A percentile compares a stretch with the other conserved stretches of the same genome.
Evolutionary conservation across 1,140 invertebrate species (phyloP).

Genomic region (Nymphalis io): DNA sequence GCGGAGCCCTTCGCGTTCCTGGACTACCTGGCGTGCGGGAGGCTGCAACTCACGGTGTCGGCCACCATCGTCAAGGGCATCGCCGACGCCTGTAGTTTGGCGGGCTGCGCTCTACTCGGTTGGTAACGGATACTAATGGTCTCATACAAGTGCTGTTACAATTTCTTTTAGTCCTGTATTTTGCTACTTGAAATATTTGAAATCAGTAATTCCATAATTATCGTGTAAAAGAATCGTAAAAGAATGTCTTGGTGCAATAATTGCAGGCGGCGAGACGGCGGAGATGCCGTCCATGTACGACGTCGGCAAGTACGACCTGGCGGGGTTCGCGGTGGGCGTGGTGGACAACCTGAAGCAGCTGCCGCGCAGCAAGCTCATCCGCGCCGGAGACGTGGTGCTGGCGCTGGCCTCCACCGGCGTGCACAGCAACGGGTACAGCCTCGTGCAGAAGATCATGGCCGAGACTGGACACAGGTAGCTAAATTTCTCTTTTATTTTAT

Average conservation of each 20-base stretch:
- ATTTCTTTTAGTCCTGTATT: too few species aligned
- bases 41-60: conserved; percentile 89
- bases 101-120: conserved; percentile 95
- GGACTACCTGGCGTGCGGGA: conserved; percentile 97
- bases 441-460: conserved; percentile 87
- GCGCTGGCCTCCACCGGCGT: conserved; percentile 91
- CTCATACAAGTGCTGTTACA: too few species aligned
- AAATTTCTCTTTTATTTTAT: too few species aligned
- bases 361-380: conserved; percentile 84
- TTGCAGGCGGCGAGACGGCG: conserved; percentile 94
- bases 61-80: conserved; percentile 91
- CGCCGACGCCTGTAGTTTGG: conserved; percentile 90
- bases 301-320: conserved; percentile 92
- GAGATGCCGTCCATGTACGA: conserved; percentile 97
- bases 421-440: conserved; percentile 95
- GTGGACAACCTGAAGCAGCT: conserved; percentile 88
- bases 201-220: too few species aligned
- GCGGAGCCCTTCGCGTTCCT: conserved; percentile 97
- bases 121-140: conserved; percentile 37
- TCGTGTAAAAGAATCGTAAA: too few species aligned
- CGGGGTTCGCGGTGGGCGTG: conserved; percentile 95
- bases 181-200: too few species aligned
- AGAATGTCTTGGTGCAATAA: not conserved
- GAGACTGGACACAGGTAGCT: conserved; percentile 72
- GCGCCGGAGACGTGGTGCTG: conserved; percentile 88